Base-by-base conservation (phyloP, 2,113 vertebrate species). In the Caranx melampygus region DNA sequence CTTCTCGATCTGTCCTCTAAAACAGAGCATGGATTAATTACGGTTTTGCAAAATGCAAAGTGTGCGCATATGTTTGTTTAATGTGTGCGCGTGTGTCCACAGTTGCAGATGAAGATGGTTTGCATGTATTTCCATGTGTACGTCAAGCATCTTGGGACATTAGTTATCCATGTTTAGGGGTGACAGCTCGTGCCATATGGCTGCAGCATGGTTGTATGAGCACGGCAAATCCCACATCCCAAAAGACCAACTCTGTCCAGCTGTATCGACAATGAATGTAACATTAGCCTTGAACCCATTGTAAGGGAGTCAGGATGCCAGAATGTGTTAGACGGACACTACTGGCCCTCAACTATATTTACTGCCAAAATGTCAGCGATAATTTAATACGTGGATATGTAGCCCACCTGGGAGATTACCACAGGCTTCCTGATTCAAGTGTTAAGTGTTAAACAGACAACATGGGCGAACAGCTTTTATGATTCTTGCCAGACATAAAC, bases 341-440 rank as follows among this genome's bases (percentile, higher is more conserved):
- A 77, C 74, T 75, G 69, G 80, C 75, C 65, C 72, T 76, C 72
- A 84, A 58, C 62, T 78, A 44, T 84, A 79, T 86, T 82, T 80
- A 77, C 87, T 82, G 76, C 83, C 90, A 89, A 89, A 87, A 85
- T 84, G 91, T 87, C 89, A 91, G 87, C 83, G 83, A 87, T 87
- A 89, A 90, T 93, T 89, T 80, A 79, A 76, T 42, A 81, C 86
- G 35, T 60, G 67, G 47, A 88, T 88, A 76, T 75, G 71, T 21
- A 59, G 75, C 54, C 75, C 83, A 87, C 72, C 81, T 81, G 82
- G 87, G 84, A 88, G 75, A 84, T 68, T 67, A 65, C 72, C 52
- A 44, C 63, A 58, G 62, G 26, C 69, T 45, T 69, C 35, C 51
- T 62, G 18, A 64, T 65, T 84, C 70, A 75, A 72, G 65, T 72